A percentile compares a stretch with the other conserved stretches of the same genome.
Evolutionary conservation across 2,113 vertebrate genomes (phyloP).

Genomic region (Xenus cinereus): DNA sequence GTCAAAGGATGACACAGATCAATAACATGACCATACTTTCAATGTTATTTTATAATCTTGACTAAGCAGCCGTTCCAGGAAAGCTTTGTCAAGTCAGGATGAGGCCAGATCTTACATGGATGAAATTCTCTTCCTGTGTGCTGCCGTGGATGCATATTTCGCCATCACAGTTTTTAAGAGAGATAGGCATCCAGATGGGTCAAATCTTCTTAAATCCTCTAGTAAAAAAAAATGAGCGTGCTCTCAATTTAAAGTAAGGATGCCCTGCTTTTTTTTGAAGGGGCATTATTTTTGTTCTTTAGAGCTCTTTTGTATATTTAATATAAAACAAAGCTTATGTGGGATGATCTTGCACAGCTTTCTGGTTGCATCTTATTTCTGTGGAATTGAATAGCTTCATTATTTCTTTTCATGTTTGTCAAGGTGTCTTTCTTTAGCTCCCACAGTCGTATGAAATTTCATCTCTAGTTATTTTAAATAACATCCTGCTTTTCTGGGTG

Average conservation of each 20-base stretch:
- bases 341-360: not conserved
- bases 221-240: not conserved
- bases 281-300: not conserved
- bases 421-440: not conserved
- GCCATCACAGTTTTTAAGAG: not conserved
- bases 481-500: not conserved
- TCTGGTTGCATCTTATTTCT: not conserved
- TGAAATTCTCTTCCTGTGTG: not conserved
- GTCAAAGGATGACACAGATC: not conserved
- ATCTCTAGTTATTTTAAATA: slow-evolving; percentile 17
- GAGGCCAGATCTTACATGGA: not conserved
- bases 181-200: not conserved
- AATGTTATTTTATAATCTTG: not conserved
- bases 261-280: not conserved
- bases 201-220: not conserved
- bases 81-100: not conserved
- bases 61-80: not conserved
- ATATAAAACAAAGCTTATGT: not conserved
- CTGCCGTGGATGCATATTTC: not conserved
- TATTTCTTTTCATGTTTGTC: not conserved
- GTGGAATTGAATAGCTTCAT: not conserved
- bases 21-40: not conserved
- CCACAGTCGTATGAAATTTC: not conserved
- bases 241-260: not conserved
- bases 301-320: not conserved